Conservation (phyloP, 2,797 vertebrate genomes). For the Heteromormyrus szaboi region DNA sequence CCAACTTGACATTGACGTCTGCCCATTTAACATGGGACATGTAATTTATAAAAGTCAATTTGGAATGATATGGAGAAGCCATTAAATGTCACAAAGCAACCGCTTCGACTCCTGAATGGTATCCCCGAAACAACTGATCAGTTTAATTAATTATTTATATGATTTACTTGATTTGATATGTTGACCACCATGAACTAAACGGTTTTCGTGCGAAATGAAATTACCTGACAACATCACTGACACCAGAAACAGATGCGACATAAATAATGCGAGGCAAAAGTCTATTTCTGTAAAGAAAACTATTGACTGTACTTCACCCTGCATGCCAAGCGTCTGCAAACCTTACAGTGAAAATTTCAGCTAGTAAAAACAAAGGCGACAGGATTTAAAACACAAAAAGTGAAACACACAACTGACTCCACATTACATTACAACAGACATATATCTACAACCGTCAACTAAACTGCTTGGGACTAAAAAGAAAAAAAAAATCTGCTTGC, state of each 20-base stretch:
- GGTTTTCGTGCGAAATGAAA: not conserved
- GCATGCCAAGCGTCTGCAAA: not conserved
- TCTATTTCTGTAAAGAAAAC: not conserved
- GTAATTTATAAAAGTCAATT: not conserved
- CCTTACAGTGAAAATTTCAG: not conserved
- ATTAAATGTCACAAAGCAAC: not conserved
- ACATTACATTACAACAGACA: not conserved
- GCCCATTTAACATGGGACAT: not conserved
- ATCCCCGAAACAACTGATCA: not conserved
- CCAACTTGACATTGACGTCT: not conserved
- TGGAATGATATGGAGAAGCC: not conserved
- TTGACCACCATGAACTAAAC: not conserved
- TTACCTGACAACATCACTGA: not conserved
- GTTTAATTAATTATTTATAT: not conserved
- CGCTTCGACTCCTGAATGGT: not conserved
- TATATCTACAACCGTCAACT: not conserved
- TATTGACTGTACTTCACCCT: not conserved
- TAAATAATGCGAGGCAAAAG: not conserved
- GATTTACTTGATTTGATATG: not conserved
- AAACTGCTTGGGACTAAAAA: not conserved
- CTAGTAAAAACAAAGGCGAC: not conserved
- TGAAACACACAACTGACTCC: not conserved
- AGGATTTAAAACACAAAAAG: not conserved
- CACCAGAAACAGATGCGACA: not conserved
- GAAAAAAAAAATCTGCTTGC: not conserved